A percentile compares a stretch with the other conserved stretches of the same genome.
Conservation (phyloP, 1,140 invertebrate genomes). For the Acromyrmex heyeri region DNA sequence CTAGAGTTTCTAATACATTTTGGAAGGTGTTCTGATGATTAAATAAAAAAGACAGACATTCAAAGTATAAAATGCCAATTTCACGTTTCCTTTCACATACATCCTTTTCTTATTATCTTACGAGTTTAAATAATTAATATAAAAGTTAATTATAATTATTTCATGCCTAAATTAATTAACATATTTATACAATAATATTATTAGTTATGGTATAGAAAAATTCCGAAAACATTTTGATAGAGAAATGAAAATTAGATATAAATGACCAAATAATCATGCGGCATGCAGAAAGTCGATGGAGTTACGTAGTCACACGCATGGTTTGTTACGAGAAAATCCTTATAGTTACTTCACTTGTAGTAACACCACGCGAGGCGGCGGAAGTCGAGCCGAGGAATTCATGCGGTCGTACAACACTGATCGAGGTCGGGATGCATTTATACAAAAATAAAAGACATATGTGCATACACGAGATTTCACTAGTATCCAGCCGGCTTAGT, state of each 20-base stretch:
- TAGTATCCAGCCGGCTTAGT: slow-evolving; percentile 36
- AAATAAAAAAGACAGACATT: background rate
- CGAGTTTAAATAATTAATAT: background rate
- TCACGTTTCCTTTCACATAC: background rate
- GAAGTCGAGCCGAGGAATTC: slow-evolving; percentile 67
- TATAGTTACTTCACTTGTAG: slow-evolving; percentile 47
- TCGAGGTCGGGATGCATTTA: slow-evolving; percentile 67
- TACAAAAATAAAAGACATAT: slow-evolving; percentile 68
- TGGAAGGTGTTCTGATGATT: background rate
- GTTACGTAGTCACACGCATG: slow-evolving; percentile 46
- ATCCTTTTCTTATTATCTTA: background rate
- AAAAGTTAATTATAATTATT: background rate
- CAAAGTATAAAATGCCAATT: background rate
- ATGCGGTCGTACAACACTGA: slow-evolving; percentile 57
- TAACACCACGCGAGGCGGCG: slow-evolving; percentile 37
- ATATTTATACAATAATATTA: background rate
- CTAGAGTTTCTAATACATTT: background rate
- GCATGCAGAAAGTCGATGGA: slow-evolving; percentile 27
- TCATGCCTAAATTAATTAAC: background rate
- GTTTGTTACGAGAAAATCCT: slow-evolving; percentile 58
- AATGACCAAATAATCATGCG: slow-evolving; percentile 25
- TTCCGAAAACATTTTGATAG: background rate
- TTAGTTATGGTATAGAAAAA: background rate
- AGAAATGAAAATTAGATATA: slow-evolving; percentile 17
- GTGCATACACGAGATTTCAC: slow-evolving; percentile 64